A percentile compares a stretch with the other conserved stretches of the same genome.
Evolutionary conservation across 2,888 invertebrate genomes (phyloP).

Genomic region (Phania funesta): DNA sequence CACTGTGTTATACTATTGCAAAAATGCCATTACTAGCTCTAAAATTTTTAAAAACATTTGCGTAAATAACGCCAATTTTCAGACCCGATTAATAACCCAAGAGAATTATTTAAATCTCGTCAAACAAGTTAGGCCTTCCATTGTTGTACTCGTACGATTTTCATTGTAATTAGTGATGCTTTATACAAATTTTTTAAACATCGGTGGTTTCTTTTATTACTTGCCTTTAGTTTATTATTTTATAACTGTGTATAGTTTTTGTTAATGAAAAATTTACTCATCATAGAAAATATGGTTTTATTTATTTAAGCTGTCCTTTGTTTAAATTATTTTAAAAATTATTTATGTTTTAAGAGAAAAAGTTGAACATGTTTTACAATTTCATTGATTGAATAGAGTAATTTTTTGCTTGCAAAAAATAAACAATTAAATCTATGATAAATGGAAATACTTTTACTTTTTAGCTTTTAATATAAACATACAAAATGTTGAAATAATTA

Average conservation of each 20-base stretch:
- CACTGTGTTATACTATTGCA: no score
- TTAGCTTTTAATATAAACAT: slow-evolving; percentile 61
- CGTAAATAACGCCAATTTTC: no score
- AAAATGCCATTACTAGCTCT: no score
- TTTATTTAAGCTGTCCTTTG: slow-evolving; percentile 65
- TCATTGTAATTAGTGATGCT: no score
- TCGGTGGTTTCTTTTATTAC: no score
- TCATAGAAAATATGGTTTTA: slow-evolving; percentile 63
- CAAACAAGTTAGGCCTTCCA: no score
- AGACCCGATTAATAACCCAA: no score
- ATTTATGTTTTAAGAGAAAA: slow-evolving; percentile 49
- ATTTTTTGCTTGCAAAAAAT: slow-evolving; percentile 66
- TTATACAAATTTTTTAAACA: no score
- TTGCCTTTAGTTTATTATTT: not conserved
- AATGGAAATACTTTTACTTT: slow-evolving; percentile 66
- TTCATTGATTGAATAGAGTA: slow-evolving; percentile 58
- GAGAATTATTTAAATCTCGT: no score
- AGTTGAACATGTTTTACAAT: slow-evolving; percentile 54
- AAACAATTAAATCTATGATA: slow-evolving; percentile 63
- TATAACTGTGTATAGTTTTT: not conserved
- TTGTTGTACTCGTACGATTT: no score
- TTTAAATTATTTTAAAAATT: slow-evolving; percentile 45
- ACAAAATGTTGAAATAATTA: slow-evolving; percentile 64
- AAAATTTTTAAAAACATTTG: no score
- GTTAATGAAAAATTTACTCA: no score